Evolutionary conservation across 2,888 invertebrate genomes (phyloP).

Genomic region (Anarsia innoxiella): DNA sequence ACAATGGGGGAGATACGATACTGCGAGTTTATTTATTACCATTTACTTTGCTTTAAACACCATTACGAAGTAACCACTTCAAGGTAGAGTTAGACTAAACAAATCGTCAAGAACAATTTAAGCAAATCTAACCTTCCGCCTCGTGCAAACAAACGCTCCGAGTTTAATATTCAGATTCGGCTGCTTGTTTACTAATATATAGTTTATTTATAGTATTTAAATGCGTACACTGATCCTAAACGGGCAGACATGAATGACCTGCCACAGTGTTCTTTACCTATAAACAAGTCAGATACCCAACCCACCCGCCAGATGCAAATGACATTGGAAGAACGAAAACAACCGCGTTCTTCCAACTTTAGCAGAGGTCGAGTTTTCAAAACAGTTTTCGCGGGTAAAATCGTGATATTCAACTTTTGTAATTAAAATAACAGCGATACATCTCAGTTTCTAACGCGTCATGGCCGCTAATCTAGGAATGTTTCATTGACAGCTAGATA

Average conservation of each 20-base stretch:
- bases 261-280: no score
- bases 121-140: neutral
- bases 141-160: no score
- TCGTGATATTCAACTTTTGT: no score
- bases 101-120: neutral
- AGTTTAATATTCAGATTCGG: no score
- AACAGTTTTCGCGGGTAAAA: no score
- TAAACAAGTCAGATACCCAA: slow-evolving; percentile 9
- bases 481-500: slow-evolving; percentile 9
- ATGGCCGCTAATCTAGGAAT: slow-evolving; percentile 8
- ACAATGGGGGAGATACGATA: no score
- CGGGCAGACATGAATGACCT: no score
- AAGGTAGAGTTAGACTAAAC: slow-evolving; percentile 4
- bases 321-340: slow-evolving; percentile 36
- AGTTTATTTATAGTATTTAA: no score
- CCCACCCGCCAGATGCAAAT: slow-evolving; percentile 18
- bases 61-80: neutral
- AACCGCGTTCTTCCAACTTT: slow-evolving; percentile 20
- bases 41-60: no score
- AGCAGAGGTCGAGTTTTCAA: slow-evolving; percentile 27
- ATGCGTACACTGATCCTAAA: no score
- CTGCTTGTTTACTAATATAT: no score
- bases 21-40: no score
- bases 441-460: neutral
- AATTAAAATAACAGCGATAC: neutral